Percentiles rank a stretch among this genome's conserved stretches.
phyloP scores from a whole-genome alignment of 2,113 vertebrate genomes.

The Malurus melanocephalus region DNA sequence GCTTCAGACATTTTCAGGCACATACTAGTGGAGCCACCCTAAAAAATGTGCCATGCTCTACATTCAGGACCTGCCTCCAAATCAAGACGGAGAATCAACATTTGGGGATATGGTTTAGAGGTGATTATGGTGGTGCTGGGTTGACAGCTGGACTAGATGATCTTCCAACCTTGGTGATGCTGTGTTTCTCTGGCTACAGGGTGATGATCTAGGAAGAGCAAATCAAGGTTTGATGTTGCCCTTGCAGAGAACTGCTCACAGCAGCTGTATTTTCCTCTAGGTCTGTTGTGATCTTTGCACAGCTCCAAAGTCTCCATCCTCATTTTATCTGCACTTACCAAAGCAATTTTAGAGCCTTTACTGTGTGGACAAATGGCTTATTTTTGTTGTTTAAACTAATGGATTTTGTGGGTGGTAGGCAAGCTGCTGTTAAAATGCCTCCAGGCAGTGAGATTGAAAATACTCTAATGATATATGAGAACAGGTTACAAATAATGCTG shows the following conservation, averaged over 20 bases:
- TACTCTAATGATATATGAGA: conserved; percentile 10
- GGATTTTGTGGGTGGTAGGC: conserved; percentile 29
- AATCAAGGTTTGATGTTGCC: not conserved
- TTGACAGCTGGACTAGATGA: not conserved
- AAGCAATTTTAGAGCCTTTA: conserved; percentile 7
- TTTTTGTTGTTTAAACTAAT: conserved; percentile 57
- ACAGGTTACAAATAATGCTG: not conserved
- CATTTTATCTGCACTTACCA: not conserved
- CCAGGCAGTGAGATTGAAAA: conserved; percentile 22
- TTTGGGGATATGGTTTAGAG: not conserved
- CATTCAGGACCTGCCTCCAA: not conserved
- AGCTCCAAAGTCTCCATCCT: not conserved
- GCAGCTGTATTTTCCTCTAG: not conserved
- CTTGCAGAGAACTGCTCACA: not conserved
- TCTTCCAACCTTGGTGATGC: not conserved
- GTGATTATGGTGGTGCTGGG: not conserved
- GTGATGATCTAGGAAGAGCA: not conserved
- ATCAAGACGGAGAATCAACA: not conserved
- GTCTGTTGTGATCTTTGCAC: not conserved
- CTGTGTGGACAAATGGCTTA: not conserved
- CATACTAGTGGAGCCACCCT: not conserved
- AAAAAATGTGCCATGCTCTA: not conserved
- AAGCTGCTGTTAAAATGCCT: conserved; percentile 51
- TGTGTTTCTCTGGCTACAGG: not conserved
- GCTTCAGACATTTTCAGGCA: not conserved